Conservation (phyloP, 2,113 vertebrate genomes). For the Chinchilla lanigera region DNA sequence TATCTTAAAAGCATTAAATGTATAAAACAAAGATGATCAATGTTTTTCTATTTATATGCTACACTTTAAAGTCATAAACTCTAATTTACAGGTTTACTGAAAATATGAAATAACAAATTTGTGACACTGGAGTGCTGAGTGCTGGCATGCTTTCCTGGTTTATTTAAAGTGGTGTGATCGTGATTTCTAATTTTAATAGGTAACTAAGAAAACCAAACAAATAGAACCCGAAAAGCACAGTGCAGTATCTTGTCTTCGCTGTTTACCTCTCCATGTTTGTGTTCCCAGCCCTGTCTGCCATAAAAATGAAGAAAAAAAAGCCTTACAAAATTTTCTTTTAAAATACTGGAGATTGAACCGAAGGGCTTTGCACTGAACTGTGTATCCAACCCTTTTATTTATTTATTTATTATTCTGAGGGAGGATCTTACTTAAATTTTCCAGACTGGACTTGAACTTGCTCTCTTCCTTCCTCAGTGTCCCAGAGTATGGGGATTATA, state of each 20-base stretch:
- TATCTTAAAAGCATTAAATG: constrained; percentile 20
- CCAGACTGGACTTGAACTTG: not conserved
- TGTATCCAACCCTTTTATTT: not conserved
- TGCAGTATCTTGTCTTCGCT: not conserved
- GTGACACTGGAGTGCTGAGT: not conserved
- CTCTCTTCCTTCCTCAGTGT: not conserved
- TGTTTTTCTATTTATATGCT: not conserved
- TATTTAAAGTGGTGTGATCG: not conserved
- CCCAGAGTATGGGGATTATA: not conserved
- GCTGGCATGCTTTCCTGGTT: not conserved
- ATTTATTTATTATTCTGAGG: not conserved
- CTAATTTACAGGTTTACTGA: constrained; percentile 13
- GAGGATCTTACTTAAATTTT: no score
- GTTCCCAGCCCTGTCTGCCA: not conserved
- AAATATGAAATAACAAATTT: constrained; percentile 34
- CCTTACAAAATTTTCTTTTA: not conserved
- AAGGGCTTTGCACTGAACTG: not conserved
- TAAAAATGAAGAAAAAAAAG: not conserved
- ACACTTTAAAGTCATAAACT: not conserved
- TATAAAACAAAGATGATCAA: not conserved
- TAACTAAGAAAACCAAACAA: not conserved
- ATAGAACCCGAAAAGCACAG: not conserved
- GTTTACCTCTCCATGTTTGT: not conserved
- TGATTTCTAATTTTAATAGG: constrained; percentile 43
- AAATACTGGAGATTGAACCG: not conserved